Evolutionary conservation across 2,113 vertebrate genomes (phyloP).

Genomic region (Thamnophis sirtalis): DNA sequence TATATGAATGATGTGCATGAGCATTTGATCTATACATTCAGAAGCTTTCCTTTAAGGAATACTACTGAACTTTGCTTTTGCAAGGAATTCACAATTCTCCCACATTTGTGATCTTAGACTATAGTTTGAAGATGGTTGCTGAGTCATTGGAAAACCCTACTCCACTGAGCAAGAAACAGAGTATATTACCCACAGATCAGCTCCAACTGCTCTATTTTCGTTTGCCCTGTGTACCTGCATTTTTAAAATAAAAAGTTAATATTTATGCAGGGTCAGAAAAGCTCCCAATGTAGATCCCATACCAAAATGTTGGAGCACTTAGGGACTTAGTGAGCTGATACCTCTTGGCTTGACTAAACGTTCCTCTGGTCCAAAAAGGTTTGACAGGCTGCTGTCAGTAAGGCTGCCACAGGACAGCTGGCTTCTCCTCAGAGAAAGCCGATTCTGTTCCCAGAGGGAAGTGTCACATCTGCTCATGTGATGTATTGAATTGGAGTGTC

Average conservation of each 20-base stretch:
- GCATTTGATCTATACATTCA: background rate
- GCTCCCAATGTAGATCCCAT: background rate
- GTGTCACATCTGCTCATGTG: conserved; percentile 20
- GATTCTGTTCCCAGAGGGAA: conserved; percentile 12
- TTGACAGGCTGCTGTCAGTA: background rate
- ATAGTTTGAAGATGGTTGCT: background rate
- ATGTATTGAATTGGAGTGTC: background rate
- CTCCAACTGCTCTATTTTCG: background rate
- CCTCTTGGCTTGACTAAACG: conserved; percentile 2
- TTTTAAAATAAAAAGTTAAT: background rate
- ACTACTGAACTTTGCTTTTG: background rate
- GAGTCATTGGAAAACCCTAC: background rate
- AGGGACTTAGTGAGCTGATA: background rate
- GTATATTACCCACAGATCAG: background rate
- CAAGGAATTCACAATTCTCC: background rate
- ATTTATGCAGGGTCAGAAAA: background rate
- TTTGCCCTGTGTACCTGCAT: background rate
- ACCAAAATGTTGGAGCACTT: background rate
- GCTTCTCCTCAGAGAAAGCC: background rate
- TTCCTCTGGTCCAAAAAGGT: background rate
- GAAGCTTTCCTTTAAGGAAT: background rate
- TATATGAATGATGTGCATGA: background rate
- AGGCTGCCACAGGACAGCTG: conserved; percentile 8
- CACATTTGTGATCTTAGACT: background rate
- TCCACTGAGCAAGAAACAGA: background rate